Percentiles rank a stretch among this genome's conserved stretches.
Conservation (phyloP, 2,888 invertebrate species). For the Cancer borealis region DNA sequence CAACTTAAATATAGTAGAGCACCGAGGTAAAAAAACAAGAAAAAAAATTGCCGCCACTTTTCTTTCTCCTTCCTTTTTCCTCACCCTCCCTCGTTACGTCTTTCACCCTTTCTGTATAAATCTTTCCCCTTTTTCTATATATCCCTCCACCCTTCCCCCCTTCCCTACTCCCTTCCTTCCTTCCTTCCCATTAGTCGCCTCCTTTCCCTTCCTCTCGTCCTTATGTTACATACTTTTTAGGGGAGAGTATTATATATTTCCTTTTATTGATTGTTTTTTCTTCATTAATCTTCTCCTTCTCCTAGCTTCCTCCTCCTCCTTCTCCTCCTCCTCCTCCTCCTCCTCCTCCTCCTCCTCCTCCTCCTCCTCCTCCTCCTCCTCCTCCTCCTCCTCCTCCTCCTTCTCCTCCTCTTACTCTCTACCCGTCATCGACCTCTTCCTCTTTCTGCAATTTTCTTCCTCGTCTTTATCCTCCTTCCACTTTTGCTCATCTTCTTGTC, state of each 20-base stretch:
- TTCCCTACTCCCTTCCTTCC: neutral
- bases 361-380: too few relatives aligned
- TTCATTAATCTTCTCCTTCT: neutral
- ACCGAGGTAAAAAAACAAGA: neutral
- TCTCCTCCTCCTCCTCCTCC: neutral
- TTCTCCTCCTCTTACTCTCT: neutral
- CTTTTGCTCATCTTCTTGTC: too few relatives aligned
- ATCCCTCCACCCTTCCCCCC: neutral
- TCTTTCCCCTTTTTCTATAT: neutral
- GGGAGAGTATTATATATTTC: neutral
- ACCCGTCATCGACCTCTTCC: neutral
- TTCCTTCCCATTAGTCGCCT: neutral
- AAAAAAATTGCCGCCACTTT: neutral
- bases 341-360: too few relatives aligned
- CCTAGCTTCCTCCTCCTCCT: neutral
- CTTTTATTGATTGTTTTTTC: neutral
- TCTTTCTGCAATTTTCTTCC: too few relatives aligned
- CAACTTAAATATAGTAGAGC: neutral
- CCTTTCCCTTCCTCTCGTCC: neutral
- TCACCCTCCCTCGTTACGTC: neutral
- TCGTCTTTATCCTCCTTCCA: too few relatives aligned
- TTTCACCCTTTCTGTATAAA: neutral
- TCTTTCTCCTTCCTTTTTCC: neutral
- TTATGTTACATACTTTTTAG: neutral
- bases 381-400: too few relatives aligned